Conservation (phyloP, 1,140 invertebrate species). For the Cydia splendana region DNA sequence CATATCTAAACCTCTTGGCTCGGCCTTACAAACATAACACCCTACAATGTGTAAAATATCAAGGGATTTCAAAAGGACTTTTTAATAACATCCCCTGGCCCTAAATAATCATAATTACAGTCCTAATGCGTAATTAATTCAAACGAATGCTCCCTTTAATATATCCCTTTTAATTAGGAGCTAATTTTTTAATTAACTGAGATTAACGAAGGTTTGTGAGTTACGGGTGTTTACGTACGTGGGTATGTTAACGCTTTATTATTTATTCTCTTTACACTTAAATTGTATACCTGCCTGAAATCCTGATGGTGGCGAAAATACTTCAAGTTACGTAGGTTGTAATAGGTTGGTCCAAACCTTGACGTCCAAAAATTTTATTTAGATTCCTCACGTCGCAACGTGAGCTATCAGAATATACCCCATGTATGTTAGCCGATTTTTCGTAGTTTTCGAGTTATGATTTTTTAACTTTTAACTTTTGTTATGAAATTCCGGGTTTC, state of each 20-base stretch:
- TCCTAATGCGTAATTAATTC: slow-evolving; percentile 14
- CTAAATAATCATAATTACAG: slow-evolving; percentile 12
- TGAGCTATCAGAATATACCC: too few relatives aligned
- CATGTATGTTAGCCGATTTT: too few relatives aligned
- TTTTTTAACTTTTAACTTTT: too few relatives aligned
- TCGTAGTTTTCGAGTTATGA: too few relatives aligned
- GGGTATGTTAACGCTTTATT: background rate
- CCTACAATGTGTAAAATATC: background rate
- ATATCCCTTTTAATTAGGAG: slow-evolving; percentile 1
- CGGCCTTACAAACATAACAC: background rate
- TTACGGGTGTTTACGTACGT: background rate
- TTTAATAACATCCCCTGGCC: background rate
- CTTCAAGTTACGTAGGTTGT: too few relatives aligned
- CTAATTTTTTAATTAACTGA: slow-evolving; percentile 9
- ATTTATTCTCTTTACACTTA: background rate
- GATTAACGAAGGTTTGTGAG: background rate
- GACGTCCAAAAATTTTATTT: too few relatives aligned
- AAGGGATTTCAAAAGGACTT: background rate
- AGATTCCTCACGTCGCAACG: too few relatives aligned
- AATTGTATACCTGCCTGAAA: background rate
- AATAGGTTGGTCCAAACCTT: too few relatives aligned
- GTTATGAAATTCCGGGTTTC: too few relatives aligned
- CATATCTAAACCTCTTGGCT: background rate
- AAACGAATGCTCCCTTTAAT: slow-evolving; percentile 2
- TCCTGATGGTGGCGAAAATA: too few relatives aligned